phyloP scores from a whole-genome alignment of 2,797 vertebrate species.

The Pagetopsis macropterus region DNA sequence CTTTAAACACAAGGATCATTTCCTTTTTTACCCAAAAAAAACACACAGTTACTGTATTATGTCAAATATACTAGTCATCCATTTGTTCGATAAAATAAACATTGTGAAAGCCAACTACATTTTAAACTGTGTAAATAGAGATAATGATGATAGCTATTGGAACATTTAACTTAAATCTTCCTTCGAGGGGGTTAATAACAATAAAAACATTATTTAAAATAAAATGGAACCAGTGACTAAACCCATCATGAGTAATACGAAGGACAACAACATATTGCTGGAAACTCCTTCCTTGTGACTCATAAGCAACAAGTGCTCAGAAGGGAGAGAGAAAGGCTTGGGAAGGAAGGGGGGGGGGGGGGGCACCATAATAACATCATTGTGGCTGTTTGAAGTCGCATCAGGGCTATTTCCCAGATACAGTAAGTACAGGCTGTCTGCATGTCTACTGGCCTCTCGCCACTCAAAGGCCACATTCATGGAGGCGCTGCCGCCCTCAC shows the following conservation, averaged over 20 bases:
- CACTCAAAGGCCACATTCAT: constrained; percentile 86
- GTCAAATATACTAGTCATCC: constrained; percentile 6
- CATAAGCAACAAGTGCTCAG: constrained; percentile 66
- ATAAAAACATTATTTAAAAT: constrained; percentile 27
- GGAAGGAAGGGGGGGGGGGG: constrained; percentile 9
- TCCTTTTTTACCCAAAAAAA: constrained; percentile 18
- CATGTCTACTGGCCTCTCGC: constrained; percentile 77
- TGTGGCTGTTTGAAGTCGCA: constrained; percentile 82
- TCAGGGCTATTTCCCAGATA: constrained; percentile 80
- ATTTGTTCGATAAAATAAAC: constrained; percentile 28
- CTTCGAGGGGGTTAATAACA: constrained; percentile 26
- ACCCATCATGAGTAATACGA: constrained; percentile 50
- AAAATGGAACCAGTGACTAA: constrained; percentile 44
- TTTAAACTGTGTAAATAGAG: constrained; percentile 19
- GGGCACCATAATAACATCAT: constrained; percentile 79
- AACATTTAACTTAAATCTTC: constrained; percentile 24
- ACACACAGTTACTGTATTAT: neutral
- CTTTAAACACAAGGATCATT: constrained; percentile 15
- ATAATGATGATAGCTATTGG: constrained; percentile 32
- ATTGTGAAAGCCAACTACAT: constrained; percentile 13
- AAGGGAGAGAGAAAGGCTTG: constrained; percentile 37
- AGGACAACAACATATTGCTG: constrained; percentile 61
- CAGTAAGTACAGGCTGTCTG: constrained; percentile 80
- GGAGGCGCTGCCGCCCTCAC: constrained; percentile 73
- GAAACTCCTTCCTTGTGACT: constrained; percentile 74